Percentiles rank a stretch among this genome's conserved stretches.
These are phyloP conservation scores for Allacma fusca DNA, from an alignment of 2,888 invertebrate species.

Conservation along the genomic window DNA sequence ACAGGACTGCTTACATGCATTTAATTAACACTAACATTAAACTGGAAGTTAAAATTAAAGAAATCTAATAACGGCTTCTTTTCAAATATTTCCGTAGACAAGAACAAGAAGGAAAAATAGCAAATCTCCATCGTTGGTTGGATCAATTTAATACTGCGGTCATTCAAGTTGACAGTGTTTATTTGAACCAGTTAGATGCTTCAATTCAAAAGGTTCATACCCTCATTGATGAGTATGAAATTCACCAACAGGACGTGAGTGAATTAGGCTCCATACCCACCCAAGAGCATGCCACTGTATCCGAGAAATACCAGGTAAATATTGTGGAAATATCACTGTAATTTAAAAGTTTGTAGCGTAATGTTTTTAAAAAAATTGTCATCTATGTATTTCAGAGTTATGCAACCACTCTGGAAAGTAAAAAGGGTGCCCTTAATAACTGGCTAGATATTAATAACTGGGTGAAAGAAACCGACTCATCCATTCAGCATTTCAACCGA, in stretches of 20 bases:
- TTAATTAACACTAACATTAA: too few relatives aligned
- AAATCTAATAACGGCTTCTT: too few relatives aligned
- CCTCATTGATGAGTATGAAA: conserved; percentile 82
- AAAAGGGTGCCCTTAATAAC: conserved; percentile 78
- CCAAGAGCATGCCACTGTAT: conserved; percentile 1
- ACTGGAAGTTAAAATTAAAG: too few relatives aligned
- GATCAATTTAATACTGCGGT: conserved; percentile 76
- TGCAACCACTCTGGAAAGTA: conserved; percentile 76
- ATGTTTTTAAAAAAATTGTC: too few relatives aligned
- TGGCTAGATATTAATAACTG: conserved; percentile 85
- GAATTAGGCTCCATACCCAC: background rate
- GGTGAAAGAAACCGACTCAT: conserved; percentile 81
- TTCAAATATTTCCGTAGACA: conserved; percentile 67
- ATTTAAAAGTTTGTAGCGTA: background rate
- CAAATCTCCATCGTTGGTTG: conserved; percentile 83
- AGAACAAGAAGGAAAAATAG: conserved; percentile 81
- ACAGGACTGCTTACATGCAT: too few relatives aligned
- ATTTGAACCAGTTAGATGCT: conserved; percentile 81
- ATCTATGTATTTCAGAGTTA: conserved; percentile 66
- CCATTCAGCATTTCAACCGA: conserved; percentile 71
- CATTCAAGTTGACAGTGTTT: conserved; percentile 80
- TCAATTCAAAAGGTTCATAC: conserved; percentile 81
- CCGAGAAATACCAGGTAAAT: conserved; percentile 28
- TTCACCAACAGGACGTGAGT: conserved; percentile 67
- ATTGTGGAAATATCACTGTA: too few relatives aligned